phyloP scores from a whole-genome alignment of 2,113 vertebrate genomes.

The Chaetodon trifascialis region DNA sequence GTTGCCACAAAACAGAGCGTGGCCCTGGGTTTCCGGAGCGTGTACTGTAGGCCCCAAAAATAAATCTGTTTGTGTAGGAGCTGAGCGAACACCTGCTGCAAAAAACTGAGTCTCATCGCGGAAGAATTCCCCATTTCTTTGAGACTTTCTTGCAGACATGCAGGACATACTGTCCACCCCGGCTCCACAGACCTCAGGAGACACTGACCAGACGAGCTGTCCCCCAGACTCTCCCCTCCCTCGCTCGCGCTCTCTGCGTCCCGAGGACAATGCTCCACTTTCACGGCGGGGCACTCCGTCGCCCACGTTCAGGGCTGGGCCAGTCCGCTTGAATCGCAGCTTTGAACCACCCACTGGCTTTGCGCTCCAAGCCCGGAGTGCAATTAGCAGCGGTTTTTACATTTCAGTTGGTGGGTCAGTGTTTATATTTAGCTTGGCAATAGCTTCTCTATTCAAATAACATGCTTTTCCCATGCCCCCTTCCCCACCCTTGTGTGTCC shows the following conservation, averaged over 20 bases:
- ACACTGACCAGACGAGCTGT: conserved; percentile 55
- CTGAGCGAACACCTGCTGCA: conserved; percentile 43
- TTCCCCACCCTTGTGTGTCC: conserved; percentile 41
- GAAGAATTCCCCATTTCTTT: too few species aligned
- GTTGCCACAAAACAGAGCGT: conserved; percentile 49
- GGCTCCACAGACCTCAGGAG: conserved; percentile 37
- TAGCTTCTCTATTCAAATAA: conserved; percentile 71
- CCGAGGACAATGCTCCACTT: conserved; percentile 74
- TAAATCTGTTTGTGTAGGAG: conserved; percentile 47
- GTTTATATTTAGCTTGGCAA: conserved; percentile 81
- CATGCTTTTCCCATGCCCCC: conserved; percentile 72
- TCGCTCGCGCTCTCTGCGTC: conserved; percentile 11
- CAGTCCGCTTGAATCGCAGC: conserved; percentile 67
- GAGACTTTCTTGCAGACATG: neutral
- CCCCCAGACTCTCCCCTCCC: conserved; percentile 36
- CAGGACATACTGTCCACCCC: neutral
- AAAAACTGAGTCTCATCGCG: too few species aligned
- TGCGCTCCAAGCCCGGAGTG: conserved; percentile 63
- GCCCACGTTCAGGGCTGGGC: conserved; percentile 77
- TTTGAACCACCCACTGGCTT: conserved; percentile 83
- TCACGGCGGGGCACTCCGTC: conserved; percentile 67
- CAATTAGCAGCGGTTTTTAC: conserved; percentile 78
- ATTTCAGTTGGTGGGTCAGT: conserved; percentile 73
- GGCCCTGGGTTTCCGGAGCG: conserved; percentile 40
- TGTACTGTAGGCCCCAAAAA: conserved; percentile 34